Evolutionary conservation across 1,140 invertebrate genomes (phyloP), one percentile per base, ranked within the genome.

Genomic region (Drosophila tsacasi): DNA sequence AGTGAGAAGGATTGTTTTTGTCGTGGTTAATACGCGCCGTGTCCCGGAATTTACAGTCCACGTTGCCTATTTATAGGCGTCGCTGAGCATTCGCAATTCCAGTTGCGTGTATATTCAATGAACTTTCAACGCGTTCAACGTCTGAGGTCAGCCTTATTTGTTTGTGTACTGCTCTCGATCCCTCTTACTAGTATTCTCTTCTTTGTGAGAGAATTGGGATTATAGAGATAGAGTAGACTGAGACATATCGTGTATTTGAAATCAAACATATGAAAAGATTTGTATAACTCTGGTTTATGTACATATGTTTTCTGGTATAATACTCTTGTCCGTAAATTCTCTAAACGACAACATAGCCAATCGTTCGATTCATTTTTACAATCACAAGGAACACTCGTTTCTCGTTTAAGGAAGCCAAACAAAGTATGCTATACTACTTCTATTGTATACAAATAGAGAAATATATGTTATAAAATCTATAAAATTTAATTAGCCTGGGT

Each of bases 21-120:
- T 52, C 60, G 52, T 23, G 40, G 25, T 66, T 52, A 75, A 64
- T 47, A 35, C 47, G 46, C 49, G 65, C 52, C 32, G 27, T 68
- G 57, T 30, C 58, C 32, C 23, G 46, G 76, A 57, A 78, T 55
- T 57, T 57, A 40, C 76, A 64, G 55, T 78, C 61, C 65, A 44
- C 75, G 54, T 79, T 79, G 76, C 67, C 66, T 79, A 79, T 71
- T 79, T 72, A 72, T 79, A 79, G 76, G 76, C 75, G 75, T 67
- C 35, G 46, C 42, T 52, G 32, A 55, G 19, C 13, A 55, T 55
- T 55, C 52, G 52, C 42, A 52, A 27, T 35, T 35, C 30, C 46
- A 40, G 55, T 27, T 37, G 37, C 52, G 52, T 61, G 57, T 49
- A 77, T 46, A 78, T 63, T 79, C 66, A 78, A 79, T 78, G 76